These are phyloP conservation scores for Lycocorax pyrrhopterus DNA, from an alignment of 2,113 vertebrate genomes.

Conservation along the genomic window DNA sequence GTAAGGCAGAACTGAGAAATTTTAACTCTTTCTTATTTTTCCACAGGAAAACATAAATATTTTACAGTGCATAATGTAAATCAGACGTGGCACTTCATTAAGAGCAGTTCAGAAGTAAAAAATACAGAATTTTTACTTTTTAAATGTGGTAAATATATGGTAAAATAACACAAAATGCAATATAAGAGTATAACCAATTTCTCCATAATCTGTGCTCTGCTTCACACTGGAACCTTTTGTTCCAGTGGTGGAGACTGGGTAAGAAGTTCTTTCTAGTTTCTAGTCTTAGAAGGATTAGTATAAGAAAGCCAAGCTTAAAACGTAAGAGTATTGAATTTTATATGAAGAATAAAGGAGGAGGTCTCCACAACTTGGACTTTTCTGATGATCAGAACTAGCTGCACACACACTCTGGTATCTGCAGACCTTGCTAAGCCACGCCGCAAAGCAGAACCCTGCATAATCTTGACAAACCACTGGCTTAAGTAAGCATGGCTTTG, in stretches of 20 bases:
- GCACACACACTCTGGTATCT: background rate
- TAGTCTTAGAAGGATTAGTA: background rate
- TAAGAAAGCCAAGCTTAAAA: background rate
- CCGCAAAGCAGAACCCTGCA: background rate
- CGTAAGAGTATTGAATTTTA: background rate
- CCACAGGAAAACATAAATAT: background rate
- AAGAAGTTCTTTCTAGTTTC: background rate
- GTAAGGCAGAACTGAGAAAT: background rate
- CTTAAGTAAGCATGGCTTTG: background rate
- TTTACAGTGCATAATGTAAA: background rate
- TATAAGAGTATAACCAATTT: background rate
- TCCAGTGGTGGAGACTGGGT: background rate
- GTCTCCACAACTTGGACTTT: background rate
- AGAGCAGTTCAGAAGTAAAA: background rate
- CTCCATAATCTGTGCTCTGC: background rate
- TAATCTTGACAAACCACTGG: background rate
- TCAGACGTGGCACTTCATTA: fast-evolving
- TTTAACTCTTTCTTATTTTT: background rate
- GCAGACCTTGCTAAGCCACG: background rate
- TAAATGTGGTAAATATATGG: background rate
- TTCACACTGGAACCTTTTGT: background rate
- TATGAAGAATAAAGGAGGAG: background rate
- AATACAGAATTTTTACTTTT: background rate
- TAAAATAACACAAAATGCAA: background rate
- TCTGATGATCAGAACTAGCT: background rate